phyloP scores from a whole-genome alignment of 2,888 invertebrate species.

The Drosophila robusta region DNA sequence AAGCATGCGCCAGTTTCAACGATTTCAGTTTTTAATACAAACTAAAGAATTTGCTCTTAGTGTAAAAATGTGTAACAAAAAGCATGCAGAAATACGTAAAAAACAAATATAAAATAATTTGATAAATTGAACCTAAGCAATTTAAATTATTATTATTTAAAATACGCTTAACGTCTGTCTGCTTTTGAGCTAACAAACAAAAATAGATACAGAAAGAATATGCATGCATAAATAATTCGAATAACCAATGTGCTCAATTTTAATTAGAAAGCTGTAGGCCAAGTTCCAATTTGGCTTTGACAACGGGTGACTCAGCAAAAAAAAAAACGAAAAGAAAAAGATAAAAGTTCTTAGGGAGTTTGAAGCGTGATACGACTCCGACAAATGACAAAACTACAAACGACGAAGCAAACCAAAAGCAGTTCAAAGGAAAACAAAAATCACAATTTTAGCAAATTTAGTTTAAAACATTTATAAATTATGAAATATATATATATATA shows the following conservation, averaged over 20 bases:
- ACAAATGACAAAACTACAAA: conserved; percentile 47
- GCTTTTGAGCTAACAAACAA: conserved; percentile 58
- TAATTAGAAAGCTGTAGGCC: conserved; percentile 39
- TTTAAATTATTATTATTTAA: conserved; percentile 51
- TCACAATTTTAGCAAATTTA: conserved; percentile 79
- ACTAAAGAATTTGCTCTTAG: conserved; percentile 59
- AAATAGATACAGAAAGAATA: conserved; percentile 18
- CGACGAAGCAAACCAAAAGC: conserved; percentile 81
- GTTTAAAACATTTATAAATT: conserved; percentile 76
- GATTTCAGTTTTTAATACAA: conserved; percentile 56
- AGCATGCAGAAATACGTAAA: conserved; percentile 56
- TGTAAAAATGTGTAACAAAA: conserved; percentile 47
- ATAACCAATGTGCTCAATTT: conserved; percentile 64
- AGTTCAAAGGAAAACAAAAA: conserved; percentile 66
- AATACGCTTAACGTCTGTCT: conserved; percentile 67
- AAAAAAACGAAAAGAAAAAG: conserved; percentile 19
- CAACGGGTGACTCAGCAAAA: conserved; percentile 58
- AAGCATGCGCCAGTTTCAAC: conserved; percentile 55
- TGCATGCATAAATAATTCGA: conserved; percentile 46
- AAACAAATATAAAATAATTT: conserved; percentile 39
- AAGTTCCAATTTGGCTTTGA: conserved; percentile 47
- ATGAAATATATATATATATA: conserved; percentile 54
- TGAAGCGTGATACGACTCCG: conserved; percentile 16
- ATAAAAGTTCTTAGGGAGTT: conserved; percentile 48
- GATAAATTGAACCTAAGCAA: conserved; percentile 55